A percentile compares a stretch with the other conserved stretches of the same genome.
Evolutionary conservation across 2,888 invertebrate species (phyloP).

Genomic region (Dasypolia templi): DNA sequence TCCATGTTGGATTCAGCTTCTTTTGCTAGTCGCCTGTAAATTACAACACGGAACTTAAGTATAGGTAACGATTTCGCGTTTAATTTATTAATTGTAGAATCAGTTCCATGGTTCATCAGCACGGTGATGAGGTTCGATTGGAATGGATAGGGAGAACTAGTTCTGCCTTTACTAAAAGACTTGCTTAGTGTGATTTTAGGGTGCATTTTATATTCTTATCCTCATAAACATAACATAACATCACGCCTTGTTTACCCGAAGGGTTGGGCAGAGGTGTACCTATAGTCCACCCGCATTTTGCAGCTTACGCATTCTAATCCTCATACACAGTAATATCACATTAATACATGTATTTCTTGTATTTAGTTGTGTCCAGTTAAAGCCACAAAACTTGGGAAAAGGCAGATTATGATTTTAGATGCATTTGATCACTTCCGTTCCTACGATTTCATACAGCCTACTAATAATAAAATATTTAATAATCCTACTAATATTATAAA

Average conservation of each 20-base stretch:
- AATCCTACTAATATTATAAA: no score
- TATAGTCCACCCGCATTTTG: no score
- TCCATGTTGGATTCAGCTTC: slow-evolving; percentile 97
- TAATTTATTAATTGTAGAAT: not conserved
- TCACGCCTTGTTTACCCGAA: no score
- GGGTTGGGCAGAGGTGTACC: no score
- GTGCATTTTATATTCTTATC: not conserved
- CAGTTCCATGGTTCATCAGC: no score
- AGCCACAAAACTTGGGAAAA: not conserved
- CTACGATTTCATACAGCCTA: no score
- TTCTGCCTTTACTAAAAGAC: not conserved
- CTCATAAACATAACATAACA: no score
- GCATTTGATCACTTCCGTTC: not conserved
- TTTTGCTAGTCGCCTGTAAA: slow-evolving; percentile 92
- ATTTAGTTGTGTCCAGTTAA: no score
- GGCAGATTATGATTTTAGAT: not conserved
- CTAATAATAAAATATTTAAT: no score
- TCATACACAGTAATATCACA: not conserved
- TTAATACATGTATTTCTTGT: not conserved
- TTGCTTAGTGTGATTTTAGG: not conserved
- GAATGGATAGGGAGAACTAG: not conserved
- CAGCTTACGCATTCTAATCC: no score
- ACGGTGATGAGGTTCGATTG: not conserved
- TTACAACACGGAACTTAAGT: not conserved
- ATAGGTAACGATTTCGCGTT: no score